These are phyloP conservation scores for Uropetala carovei DNA, from an alignment of 2,888 invertebrate species.

Conservation along the genomic window DNA sequence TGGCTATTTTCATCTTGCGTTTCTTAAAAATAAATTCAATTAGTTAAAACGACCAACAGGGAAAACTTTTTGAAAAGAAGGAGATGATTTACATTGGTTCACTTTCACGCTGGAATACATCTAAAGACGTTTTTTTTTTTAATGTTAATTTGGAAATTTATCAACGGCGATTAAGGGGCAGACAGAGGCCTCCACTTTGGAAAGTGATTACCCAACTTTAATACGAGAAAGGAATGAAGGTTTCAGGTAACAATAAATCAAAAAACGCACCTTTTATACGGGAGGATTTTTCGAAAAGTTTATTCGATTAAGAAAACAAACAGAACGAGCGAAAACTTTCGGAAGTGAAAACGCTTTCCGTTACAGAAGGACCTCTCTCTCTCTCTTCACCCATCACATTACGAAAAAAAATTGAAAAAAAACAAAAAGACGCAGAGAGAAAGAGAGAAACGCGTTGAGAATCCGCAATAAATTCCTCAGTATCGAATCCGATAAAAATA, in stretches of 20 bases:
- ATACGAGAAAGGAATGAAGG: neutral
- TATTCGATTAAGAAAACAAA: constrained; percentile 14
- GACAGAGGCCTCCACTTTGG: neutral
- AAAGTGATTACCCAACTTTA: neutral
- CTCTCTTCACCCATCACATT: neutral
- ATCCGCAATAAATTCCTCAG: neutral
- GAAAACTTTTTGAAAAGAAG: too few species aligned
- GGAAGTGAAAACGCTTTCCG: neutral
- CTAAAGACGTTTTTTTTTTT: too few species aligned
- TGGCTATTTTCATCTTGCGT: too few species aligned
- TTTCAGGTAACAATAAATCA: neutral
- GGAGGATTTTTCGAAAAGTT: neutral
- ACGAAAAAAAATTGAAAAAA: neutral
- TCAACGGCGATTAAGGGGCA: neutral
- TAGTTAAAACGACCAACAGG: too few species aligned
- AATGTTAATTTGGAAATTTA: neutral
- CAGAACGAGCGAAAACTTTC: constrained; percentile 13
- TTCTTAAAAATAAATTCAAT: too few species aligned
- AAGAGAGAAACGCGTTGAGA: neutral
- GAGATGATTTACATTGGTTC: too few species aligned
- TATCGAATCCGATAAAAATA: neutral
- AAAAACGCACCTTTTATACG: neutral
- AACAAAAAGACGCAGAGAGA: neutral
- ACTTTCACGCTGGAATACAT: too few species aligned
- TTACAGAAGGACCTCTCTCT: neutral